These are phyloP conservation scores for Melinopterus prodromus DNA, from an alignment of 2,888 invertebrate species.

Conservation along the genomic window DNA sequence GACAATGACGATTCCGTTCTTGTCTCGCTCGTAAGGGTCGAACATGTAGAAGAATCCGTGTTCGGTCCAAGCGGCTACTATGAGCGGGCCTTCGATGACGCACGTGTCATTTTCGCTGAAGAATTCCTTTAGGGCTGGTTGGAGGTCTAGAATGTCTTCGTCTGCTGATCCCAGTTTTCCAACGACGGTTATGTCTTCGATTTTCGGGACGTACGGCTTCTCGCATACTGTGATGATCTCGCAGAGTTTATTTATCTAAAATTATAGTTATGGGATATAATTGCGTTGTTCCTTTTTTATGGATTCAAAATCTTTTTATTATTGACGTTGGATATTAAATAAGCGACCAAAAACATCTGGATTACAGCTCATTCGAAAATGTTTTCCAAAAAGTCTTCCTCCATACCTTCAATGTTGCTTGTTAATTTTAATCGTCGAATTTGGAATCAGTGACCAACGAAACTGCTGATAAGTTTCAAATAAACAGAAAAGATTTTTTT, in stretches of 20 bases:
- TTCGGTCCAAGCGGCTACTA: conserved; percentile 59
- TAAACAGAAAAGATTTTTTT: no score
- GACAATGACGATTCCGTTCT: conserved; percentile 48
- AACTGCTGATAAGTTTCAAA: no score
- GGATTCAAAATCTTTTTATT: no score
- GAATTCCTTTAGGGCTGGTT: conserved; percentile 55
- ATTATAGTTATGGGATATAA: no score
- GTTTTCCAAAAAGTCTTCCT: no score
- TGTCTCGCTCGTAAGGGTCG: conserved; percentile 60
- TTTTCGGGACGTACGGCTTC: conserved; percentile 48
- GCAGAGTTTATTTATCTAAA: conserved; percentile 16
- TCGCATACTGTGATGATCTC: conserved; percentile 50
- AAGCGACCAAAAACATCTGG: no score
- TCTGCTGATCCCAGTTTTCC: conserved; percentile 55
- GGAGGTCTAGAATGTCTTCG: conserved; percentile 53
- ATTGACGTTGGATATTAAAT: no score
- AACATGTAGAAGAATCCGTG: conserved; percentile 59
- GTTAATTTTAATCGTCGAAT: no score
- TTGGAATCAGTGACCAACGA: no score
- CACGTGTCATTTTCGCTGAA: conserved; percentile 55
- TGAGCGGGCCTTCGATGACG: conserved; percentile 57
- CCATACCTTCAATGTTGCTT: no score
- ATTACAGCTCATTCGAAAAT: no score
- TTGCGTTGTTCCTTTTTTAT: no score
- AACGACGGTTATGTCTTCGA: conserved; percentile 53